A percentile compares a stretch with the other conserved stretches of the same genome.
Conservation (phyloP, 2,888 invertebrate genomes). For the Drosophila meridiana region DNA sequence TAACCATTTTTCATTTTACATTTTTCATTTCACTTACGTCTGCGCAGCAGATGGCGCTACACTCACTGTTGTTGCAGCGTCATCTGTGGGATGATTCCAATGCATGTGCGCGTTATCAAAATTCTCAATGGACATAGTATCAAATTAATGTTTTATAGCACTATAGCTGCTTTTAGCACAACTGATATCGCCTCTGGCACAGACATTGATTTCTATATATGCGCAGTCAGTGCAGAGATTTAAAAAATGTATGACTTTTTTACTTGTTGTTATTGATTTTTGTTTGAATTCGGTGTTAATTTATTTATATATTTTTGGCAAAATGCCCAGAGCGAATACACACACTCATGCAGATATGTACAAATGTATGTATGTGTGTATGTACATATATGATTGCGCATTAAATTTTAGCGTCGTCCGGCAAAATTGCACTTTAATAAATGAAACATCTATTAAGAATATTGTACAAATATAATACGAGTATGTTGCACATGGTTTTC, state of each 20-base stretch:
- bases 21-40: conserved; percentile 3
- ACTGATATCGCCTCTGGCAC: neutral
- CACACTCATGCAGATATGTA: conserved; percentile 7
- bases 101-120: conserved; percentile 10
- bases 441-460: neutral
- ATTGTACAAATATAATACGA: neutral
- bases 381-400: neutral
- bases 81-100: conserved; percentile 1
- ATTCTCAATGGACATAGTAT: neutral
- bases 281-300: conserved; percentile 33
- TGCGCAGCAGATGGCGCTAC: conserved; percentile 11
- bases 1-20: neutral
- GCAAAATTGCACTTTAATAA: neutral
- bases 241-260: neutral
- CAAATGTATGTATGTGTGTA: too few relatives aligned
- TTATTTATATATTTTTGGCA: conserved; percentile 46
- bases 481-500: neutral
- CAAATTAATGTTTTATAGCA: neutral
- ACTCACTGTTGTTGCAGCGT: conserved; percentile 1
- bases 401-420: conserved; percentile 7
- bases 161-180: conserved; percentile 1
- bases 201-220: neutral
- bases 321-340: conserved; percentile 38
- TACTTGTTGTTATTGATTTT: conserved; percentile 62
- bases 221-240: neutral